Evolutionary conservation across 1,140 invertebrate genomes (phyloP).

Genomic region (Pseudomyrmex concolor): DNA sequence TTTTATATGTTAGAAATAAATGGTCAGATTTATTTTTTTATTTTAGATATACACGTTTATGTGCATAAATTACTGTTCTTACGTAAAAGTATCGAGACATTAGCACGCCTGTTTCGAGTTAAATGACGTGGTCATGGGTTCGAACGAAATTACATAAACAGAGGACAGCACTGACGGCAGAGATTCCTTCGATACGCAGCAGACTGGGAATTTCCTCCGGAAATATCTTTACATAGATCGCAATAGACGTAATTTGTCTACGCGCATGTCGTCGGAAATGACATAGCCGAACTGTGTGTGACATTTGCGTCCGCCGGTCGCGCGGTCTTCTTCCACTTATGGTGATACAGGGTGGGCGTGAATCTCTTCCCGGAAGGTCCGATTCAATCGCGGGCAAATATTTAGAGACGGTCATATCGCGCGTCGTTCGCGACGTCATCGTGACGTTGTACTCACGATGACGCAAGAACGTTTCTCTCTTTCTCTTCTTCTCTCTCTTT

Average conservation of each 20-base stretch:
- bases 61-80: not conserved
- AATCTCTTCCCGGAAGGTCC: conserved; percentile 65
- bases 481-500: too few relatives aligned
- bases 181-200: not conserved
- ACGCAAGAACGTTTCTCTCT: conserved; percentile 59
- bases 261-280: not conserved
- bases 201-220: conserved; percentile 36
- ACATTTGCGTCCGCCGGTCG: conserved; percentile 47
- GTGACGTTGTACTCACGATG: conserved; percentile 68
- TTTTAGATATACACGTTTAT: not conserved
- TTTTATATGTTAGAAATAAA: not conserved
- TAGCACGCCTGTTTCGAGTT: not conserved
- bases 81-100: not conserved
- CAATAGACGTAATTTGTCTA: conserved; percentile 26
- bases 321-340: conserved; percentile 59
- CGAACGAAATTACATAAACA: conserved; percentile 15
- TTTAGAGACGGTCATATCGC: conserved; percentile 61
- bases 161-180: not conserved
- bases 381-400: conserved; percentile 68
- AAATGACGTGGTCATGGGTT: not conserved
- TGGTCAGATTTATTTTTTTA: not conserved
- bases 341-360: conserved; percentile 1
- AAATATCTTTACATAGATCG: not conserved
- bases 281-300: conserved; percentile 49
- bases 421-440: conserved; percentile 67